A percentile compares a stretch with the other conserved stretches of the same genome.
Conservation (phyloP, 2,888 invertebrate genomes). For the Cheilosia vulpina region DNA sequence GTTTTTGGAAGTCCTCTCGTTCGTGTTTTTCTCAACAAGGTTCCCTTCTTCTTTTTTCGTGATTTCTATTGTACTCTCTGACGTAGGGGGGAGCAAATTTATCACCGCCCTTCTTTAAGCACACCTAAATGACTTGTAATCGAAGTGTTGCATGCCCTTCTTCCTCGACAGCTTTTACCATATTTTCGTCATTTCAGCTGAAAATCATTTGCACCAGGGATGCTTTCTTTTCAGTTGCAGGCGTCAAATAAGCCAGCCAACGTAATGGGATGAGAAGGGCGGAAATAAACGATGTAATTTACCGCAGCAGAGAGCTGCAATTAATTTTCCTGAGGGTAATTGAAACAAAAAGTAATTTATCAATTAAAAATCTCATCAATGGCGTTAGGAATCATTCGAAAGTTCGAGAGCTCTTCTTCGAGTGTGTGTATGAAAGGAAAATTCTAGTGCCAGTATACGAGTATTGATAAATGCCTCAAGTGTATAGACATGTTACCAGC, state of each 20-base stretch:
- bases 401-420: constrained; percentile 43
- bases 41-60: not conserved
- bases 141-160: constrained; percentile 33
- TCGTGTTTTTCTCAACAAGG: not conserved
- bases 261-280: not conserved
- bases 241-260: constrained; percentile 19
- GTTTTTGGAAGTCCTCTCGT: too few species aligned
- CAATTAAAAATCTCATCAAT: constrained; percentile 74
- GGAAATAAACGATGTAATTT: constrained; percentile 62
- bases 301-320: constrained; percentile 64
- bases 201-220: not conserved
- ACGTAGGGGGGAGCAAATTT: not conserved
- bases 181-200: not conserved
- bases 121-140: constrained; percentile 49
- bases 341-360: constrained; percentile 74
- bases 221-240: not conserved
- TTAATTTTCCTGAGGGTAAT: constrained; percentile 70
- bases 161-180: not conserved
- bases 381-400: constrained; percentile 60
- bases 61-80: not conserved
- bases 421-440: constrained; percentile 1
- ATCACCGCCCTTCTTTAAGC: constrained; percentile 3
- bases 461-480: constrained; percentile 26
- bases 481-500: not conserved
- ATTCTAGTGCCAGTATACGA: not conserved